Conservation (phyloP, 2,888 invertebrate genomes). For the Augochlorella aurata region DNA sequence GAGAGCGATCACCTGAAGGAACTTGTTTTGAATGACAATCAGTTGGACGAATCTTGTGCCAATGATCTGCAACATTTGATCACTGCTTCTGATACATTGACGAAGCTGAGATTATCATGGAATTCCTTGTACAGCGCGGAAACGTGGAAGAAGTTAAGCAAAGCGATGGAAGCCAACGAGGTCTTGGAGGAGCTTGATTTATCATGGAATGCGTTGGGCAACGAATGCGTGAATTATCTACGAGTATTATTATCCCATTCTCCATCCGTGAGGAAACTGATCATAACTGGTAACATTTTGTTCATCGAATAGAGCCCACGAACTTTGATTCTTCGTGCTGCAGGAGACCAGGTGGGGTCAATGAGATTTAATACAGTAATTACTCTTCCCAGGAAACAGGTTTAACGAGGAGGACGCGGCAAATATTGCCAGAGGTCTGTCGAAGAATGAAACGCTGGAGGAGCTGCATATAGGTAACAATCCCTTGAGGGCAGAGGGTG, state of each 20-base stretch:
- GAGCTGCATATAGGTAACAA: constrained; percentile 83
- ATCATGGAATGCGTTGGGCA: constrained; percentile 83
- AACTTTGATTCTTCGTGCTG: not conserved
- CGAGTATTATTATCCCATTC: constrained; percentile 62
- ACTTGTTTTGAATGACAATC: constrained; percentile 83
- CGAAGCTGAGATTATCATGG: constrained; percentile 83
- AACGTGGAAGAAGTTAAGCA: constrained; percentile 79
- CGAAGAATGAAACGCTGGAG: constrained; percentile 80
- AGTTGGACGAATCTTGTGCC: constrained; percentile 81
- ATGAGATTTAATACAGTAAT: not conserved
- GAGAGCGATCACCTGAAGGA: constrained; percentile 77
- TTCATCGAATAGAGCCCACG: not conserved
- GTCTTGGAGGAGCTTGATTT: constrained; percentile 79
- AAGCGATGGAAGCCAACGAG: constrained; percentile 77
- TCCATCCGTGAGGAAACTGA: constrained; percentile 63
- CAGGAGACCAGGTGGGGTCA: not conserved
- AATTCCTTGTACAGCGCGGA: constrained; percentile 82
- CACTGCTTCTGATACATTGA: constrained; percentile 80
- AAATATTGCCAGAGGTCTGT: constrained; percentile 81
- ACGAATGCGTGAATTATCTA: constrained; percentile 67
- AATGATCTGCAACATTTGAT: constrained; percentile 79
- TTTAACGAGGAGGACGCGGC: constrained; percentile 74
- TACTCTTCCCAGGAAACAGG: constrained; percentile 58
- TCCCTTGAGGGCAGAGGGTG: constrained; percentile 82
- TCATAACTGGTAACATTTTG: constrained; percentile 71